These are phyloP conservation scores for Macrotus californicus DNA, from an alignment of 2,113 vertebrate species.

Conservation along the genomic window DNA sequence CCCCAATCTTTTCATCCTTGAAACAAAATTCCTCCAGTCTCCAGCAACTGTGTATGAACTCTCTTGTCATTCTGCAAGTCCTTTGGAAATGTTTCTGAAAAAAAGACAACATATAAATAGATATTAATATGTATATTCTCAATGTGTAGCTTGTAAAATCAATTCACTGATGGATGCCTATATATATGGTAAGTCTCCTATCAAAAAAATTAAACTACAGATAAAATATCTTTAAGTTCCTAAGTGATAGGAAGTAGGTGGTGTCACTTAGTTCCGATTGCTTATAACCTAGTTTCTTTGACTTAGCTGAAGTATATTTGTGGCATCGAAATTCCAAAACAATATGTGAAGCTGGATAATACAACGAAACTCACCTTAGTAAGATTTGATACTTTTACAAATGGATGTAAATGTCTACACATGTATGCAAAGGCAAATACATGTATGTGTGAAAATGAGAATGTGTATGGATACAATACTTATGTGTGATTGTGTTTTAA, in stretches of 20 bases:
- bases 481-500: background rate
- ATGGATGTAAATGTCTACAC: background rate
- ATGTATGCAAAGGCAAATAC: background rate
- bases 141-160: background rate
- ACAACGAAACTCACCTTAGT: background rate
- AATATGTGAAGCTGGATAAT: background rate
- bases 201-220: background rate
- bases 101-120: background rate
- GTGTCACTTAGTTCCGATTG: background rate
- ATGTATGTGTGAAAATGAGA: background rate
- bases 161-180: background rate
- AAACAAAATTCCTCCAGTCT: background rate
- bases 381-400: background rate
- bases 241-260: background rate
- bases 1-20: conserved; percentile 9
- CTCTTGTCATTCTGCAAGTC: background rate
- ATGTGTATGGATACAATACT: background rate
- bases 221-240: background rate
- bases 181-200: background rate
- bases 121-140: background rate
- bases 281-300: background rate
- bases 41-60: background rate
- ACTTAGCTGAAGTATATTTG: background rate
- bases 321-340: conserved; percentile 24
- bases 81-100: conserved; percentile 30